Base-by-base conservation (phyloP, 30 jellyfish, hydroid and myxozoan species). In the Pseudorhiza aurosa region DNA sequence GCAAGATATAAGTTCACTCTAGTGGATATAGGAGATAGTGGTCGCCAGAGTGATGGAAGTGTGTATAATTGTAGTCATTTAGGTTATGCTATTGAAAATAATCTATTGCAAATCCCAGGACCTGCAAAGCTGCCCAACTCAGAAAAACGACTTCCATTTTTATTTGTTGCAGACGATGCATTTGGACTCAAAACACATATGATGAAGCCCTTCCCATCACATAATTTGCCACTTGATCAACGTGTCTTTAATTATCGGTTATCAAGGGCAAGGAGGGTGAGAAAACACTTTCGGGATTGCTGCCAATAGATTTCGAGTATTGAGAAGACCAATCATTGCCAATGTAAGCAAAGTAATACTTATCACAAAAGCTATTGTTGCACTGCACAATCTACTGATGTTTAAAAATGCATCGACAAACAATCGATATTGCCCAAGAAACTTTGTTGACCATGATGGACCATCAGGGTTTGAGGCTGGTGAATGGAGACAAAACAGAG, bases 21-120 rank as follows among this genome's bases (percentile, higher is more conserved):
- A 5, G 88, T 75, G 10, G 88, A 75, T 72, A 56, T 56, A 30
- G 88, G 88, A 19, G 82, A 58, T 43, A 36, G 82, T 31, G 88
- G 88, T 17, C 39, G 88, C 36, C 88, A 75, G 55, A 75, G 88
- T 40, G 85, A 75, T 57, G 88, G 88, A 22, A 75, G 88, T 75
- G 88, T 75, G 8, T 56, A 75, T 75, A 29, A 28, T 33, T 9
- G 31, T 21, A 72, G 87, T 51, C n/a, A n/a, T n/a, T n/a, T n/a
- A n/a, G n/a, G n/a, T n/a, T n/a, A n/a, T n/a, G n/a, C n/a, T n/a
- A n/a, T n/a, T n/a, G n/a, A n/a, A n/a, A n/a, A n/a, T n/a, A n/a
- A n/a, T n/a, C n/a, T n/a, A n/a, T n/a, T n/a, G n/a, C n/a, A n/a
- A n/a, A n/a, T n/a, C n/a, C n/a, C n/a, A n/a, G n/a, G n/a, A n/a